Conservation (phyloP, 2,797 vertebrate species). For the Scolopax rusticola region DNA sequence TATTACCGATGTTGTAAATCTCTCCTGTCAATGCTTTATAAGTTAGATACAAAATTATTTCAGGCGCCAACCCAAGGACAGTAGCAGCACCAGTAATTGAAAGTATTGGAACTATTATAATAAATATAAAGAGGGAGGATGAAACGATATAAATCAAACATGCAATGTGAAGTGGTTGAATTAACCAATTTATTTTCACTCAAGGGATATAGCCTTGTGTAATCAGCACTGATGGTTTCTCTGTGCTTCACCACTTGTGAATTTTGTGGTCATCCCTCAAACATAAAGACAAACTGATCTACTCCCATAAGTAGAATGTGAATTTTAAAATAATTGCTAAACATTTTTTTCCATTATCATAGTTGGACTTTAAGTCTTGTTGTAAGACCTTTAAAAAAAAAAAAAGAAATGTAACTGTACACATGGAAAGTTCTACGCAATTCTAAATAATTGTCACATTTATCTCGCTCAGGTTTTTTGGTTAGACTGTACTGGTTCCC, state of each 20-base stretch:
- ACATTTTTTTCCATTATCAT: neutral
- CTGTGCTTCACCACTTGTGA: constrained; percentile 32
- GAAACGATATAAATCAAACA: constrained; percentile 36
- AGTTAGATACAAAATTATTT: constrained; percentile 27
- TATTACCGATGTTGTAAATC: constrained; percentile 3
- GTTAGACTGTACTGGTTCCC: neutral
- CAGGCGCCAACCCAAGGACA: constrained; percentile 30
- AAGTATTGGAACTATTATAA: constrained; percentile 41
- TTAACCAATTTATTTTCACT: constrained; percentile 63
- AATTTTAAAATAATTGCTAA: constrained; percentile 8
- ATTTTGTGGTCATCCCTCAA: constrained; percentile 28
- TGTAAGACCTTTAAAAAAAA: neutral
- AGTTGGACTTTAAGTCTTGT: neutral
- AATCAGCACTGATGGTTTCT: constrained; percentile 37
- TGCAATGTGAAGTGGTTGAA: neutral
- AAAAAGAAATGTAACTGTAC: neutral
- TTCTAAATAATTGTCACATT: neutral
- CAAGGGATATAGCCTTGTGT: neutral
- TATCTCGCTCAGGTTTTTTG: neutral
- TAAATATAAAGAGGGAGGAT: constrained; percentile 27
- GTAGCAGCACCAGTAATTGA: constrained; percentile 23
- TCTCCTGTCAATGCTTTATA: neutral
- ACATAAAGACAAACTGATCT: constrained; percentile 41
- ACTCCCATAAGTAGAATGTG: neutral
- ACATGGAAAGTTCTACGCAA: neutral